These are phyloP conservation scores for Enteromius mattozi DNA, from an alignment of 2,797 vertebrate genomes.

Conservation along the genomic window DNA sequence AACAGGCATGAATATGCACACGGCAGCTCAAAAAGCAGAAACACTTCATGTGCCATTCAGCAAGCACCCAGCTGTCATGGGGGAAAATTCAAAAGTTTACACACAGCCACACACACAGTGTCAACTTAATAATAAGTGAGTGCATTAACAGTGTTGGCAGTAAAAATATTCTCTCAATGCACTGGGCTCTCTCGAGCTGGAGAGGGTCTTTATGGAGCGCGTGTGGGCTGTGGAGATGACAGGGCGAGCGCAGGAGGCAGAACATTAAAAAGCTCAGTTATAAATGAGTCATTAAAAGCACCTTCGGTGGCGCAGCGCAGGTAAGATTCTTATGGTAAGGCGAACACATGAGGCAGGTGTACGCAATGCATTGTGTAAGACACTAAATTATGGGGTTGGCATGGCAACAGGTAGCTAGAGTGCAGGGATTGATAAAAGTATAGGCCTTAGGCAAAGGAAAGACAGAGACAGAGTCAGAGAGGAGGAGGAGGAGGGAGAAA, in stretches of 20 bases:
- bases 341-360: slow-evolving; percentile 43
- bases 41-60: slow-evolving; percentile 17
- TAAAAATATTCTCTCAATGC: slow-evolving; percentile 14
- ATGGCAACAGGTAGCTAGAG: slow-evolving; percentile 65
- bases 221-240: slow-evolving; percentile 44
- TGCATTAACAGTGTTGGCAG: slow-evolving; percentile 12
- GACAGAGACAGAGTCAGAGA: slow-evolving; percentile 31
- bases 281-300: slow-evolving; percentile 52
- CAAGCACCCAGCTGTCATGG: slow-evolving; percentile 10
- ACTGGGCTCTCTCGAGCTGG: slow-evolving; percentile 11
- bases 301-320: slow-evolving; percentile 30
- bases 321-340: slow-evolving; percentile 47
- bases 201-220: slow-evolving; percentile 44
- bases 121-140: slow-evolving; percentile 38
- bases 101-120: slow-evolving; percentile 11
- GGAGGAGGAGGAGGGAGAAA: slow-evolving; percentile 25
- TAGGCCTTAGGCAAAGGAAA: slow-evolving; percentile 50
- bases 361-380: slow-evolving; percentile 44
- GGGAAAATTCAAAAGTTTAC: not conserved
- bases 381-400: slow-evolving; percentile 59
- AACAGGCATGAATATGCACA: slow-evolving; percentile 17
- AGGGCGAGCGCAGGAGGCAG: slow-evolving; percentile 10
- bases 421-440: slow-evolving; percentile 53
- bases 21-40: not conserved
- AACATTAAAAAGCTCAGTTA: slow-evolving; percentile 49